Base-by-base conservation (phyloP, 1,140 invertebrate species). In the Araneus ventricosus region DNA sequence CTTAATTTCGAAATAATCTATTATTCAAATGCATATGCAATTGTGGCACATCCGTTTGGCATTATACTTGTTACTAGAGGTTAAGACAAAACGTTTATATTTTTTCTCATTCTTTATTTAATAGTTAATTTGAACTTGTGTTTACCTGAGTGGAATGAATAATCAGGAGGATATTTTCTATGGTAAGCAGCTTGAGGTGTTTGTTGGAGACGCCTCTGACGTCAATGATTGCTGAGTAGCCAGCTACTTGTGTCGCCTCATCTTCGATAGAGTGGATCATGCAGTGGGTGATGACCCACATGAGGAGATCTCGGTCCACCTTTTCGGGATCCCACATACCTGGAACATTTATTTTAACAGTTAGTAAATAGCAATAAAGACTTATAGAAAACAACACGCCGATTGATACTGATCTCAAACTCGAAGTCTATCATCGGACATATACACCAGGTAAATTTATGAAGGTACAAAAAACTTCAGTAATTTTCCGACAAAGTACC, bases 91-190 rank as follows among this genome's bases (percentile, higher is more conserved):
- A 52, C 10, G 17, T 14, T 52, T 52, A 52, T 2, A 2, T 17
- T 52, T n/a, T n/a, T 52, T 52, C 10, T 30, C 8, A 30, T 14
- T 1, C 14, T 24, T 67, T 67, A 6, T 67, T 67, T 30, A 0
- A 24, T 6, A 45, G 0, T 82, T 45, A 84, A 24, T 52, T 84
- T 2, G 2, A 10, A 30, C 20, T 6, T 39, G 4, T 14, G 20
- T 4, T 30, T 88, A 93, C 91, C 85, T 86, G 82, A 22, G 91
- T 93, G 8, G 91, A 93, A 34, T 93, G 84, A 0, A 93, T 88
- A 14, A 93, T 75, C 4, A 93, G 79, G n/a, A 93, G 37, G 22
- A 93, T 88, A 8, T 93, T 93, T 84, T 93, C 92, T 27, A 93
- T n/a, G n/a, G 92, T 93, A 2, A 93, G 92, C 52, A 88, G 22